Evolutionary conservation across 2,888 invertebrate genomes (phyloP).

Genomic region (Dimorphilus gyrociliatus): DNA sequence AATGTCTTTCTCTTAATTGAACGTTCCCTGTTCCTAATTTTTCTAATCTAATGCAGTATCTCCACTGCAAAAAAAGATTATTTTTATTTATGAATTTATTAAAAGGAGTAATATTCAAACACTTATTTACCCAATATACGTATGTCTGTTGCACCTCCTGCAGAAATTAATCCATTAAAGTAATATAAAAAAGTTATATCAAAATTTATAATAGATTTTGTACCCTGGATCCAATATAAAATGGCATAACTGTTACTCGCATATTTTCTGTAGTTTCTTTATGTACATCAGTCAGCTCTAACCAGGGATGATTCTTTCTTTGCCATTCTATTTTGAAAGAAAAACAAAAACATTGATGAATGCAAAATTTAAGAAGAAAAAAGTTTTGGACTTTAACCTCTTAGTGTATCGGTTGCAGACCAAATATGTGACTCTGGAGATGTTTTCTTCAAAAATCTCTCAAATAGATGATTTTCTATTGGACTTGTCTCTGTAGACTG

Average conservation of each 20-base stretch:
- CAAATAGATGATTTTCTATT: conserved; percentile 84
- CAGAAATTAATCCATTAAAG: conserved; percentile 7
- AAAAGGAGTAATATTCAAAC: too few species aligned
- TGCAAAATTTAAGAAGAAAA: conserved; percentile 1
- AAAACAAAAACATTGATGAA: conserved; percentile 4
- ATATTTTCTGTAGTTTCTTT: conserved; percentile 91
- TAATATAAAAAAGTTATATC: conserved; percentile 4
- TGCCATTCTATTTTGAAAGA: too few species aligned
- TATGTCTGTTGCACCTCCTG: conserved; percentile 58
- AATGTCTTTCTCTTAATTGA: conserved; percentile 86
- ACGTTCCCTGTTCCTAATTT: conserved; percentile 71
- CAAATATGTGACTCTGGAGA: too few species aligned
- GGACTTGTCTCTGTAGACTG: conserved; percentile 70
- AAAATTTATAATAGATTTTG: too few species aligned
- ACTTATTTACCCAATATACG: conserved; percentile 63
- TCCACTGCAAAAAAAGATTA: conserved; percentile 48
- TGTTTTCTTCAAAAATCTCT: conserved; percentile 87
- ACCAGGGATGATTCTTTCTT: conserved; percentile 90
- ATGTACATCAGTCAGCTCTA: conserved; percentile 88
- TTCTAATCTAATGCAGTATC: conserved; percentile 90
- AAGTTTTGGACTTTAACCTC: too few species aligned
- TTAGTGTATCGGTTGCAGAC: too few species aligned
- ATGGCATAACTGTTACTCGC: conserved; percentile 91
- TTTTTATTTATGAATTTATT: not conserved
- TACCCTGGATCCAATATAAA: conserved; percentile 44